A percentile compares a stretch with the other conserved stretches of the same genome.
Conservation (phyloP, 2,888 invertebrate species). For the Eurois occulta region DNA sequence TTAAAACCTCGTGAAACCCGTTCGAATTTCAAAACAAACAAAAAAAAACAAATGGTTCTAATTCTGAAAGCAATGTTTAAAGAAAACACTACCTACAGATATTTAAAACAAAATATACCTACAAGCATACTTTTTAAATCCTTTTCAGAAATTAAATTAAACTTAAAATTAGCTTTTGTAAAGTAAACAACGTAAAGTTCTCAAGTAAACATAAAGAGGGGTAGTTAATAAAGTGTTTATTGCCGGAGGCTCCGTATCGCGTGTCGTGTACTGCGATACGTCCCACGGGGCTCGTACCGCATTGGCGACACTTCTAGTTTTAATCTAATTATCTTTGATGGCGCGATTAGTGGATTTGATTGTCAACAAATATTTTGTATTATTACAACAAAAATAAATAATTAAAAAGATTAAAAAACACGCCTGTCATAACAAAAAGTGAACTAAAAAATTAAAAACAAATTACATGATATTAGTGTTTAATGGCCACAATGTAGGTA, state of each 20-base stretch:
- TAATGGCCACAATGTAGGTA: too few species aligned
- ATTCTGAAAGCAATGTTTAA: neutral
- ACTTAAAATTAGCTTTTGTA: conserved; percentile 40
- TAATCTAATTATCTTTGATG: conserved; percentile 57
- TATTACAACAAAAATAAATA: too few species aligned
- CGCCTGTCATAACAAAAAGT: too few species aligned
- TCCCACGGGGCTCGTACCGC: conserved; percentile 46
- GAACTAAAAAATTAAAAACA: too few species aligned
- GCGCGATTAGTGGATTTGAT: conserved; percentile 33
- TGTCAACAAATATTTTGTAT: conserved; percentile 3
- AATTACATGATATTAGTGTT: too few species aligned
- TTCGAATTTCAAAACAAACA: conserved; percentile 27
- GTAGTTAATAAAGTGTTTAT: conserved; percentile 63
- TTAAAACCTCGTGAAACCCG: too few species aligned
- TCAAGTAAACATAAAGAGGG: conserved; percentile 54
- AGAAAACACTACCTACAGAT: neutral
- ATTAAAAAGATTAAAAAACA: too few species aligned
- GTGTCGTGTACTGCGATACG: conserved; percentile 61
- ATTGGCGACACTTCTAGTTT: conserved; percentile 56
- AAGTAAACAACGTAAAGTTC: conserved; percentile 44
- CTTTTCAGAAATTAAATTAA: conserved; percentile 31
- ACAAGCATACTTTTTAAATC: neutral
- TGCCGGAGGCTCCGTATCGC: conserved; percentile 55
- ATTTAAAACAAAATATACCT: conserved; percentile 3
- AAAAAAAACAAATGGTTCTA: too few species aligned